Evolutionary conservation across 2,113 vertebrate genomes (phyloP).

Genomic region (Solea solea): DNA sequence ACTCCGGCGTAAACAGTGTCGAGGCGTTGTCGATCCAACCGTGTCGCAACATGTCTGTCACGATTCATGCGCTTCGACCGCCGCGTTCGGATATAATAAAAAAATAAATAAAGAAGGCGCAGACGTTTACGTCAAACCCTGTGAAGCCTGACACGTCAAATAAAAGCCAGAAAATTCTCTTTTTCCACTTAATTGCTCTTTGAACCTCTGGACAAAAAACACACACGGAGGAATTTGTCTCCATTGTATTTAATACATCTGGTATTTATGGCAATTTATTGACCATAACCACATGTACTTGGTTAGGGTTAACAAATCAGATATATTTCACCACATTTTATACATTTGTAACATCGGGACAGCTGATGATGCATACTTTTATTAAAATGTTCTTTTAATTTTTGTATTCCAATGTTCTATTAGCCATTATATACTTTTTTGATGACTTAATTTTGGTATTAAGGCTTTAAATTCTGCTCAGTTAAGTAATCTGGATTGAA

Average conservation of each 20-base stretch:
- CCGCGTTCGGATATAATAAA: neutral
- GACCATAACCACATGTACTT: neutral
- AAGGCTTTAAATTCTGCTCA: too few species aligned
- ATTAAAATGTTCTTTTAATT: too few species aligned
- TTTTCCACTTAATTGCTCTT: neutral
- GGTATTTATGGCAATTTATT: neutral
- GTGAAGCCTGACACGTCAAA: neutral
- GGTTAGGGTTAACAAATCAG: neutral
- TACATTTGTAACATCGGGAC: too few species aligned
- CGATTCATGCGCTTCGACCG: neutral
- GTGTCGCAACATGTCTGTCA: neutral
- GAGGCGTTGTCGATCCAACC: neutral
- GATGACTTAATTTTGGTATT: too few species aligned
- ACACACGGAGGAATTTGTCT: neutral
- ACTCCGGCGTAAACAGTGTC: neutral
- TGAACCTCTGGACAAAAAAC: neutral
- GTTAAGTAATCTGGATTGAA: too few species aligned
- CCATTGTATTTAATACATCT: neutral
- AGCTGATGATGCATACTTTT: too few species aligned
- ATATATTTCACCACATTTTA: neutral
- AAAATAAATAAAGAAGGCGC: neutral
- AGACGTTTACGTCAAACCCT: neutral
- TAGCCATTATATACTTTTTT: too few species aligned
- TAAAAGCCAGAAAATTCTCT: neutral
- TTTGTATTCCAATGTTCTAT: too few species aligned